A percentile compares a stretch with the other conserved stretches of the same genome.
These are phyloP conservation scores for Catonia carolina DNA, from an alignment of 2,888 invertebrate genomes.

Conservation along the genomic window DNA sequence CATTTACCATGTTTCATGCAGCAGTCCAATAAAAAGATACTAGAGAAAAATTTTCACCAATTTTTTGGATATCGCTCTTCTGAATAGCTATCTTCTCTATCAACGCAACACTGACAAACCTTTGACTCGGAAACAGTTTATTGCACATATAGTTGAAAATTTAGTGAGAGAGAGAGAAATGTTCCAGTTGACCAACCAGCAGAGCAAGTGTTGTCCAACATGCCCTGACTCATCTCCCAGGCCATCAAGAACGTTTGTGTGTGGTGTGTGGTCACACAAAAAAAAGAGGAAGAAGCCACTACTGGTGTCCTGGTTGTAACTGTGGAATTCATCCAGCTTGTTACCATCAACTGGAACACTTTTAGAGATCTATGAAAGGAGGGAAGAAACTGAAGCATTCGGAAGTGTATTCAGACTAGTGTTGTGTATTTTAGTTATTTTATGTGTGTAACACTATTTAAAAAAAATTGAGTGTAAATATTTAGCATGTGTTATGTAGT, in stretches of 20 bases:
- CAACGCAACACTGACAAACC: conserved; percentile 14
- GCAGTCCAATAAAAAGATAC: conserved; percentile 12
- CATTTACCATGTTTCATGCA: conserved; percentile 14
- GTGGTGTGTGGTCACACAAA: conserved; percentile 3
- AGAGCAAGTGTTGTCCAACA: too few relatives aligned
- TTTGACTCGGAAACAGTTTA: background rate
- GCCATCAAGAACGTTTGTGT: conserved; percentile 10
- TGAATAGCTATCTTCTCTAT: conserved; percentile 14
- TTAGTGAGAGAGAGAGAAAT: background rate
- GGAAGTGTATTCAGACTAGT: too few relatives aligned
- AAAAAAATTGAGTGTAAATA: too few relatives aligned
- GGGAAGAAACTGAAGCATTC: conserved; percentile 1
- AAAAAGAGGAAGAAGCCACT: conserved; percentile 1
- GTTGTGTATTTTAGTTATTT: too few relatives aligned
- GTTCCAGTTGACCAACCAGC: too few relatives aligned
- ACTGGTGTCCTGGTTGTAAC: too few relatives aligned
- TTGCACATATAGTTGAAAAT: background rate
- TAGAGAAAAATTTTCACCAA: conserved; percentile 17
- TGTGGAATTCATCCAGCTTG: conserved; percentile 2
- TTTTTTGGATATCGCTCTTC: conserved; percentile 17
- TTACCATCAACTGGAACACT: conserved; percentile 4
- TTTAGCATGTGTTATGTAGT: too few relatives aligned
- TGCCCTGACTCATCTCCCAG: conserved; percentile 8
- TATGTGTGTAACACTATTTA: too few relatives aligned
- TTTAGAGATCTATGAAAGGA: background rate